phyloP scores from a whole-genome alignment of 2,797 vertebrate genomes.

The Anguilla obscura region DNA sequence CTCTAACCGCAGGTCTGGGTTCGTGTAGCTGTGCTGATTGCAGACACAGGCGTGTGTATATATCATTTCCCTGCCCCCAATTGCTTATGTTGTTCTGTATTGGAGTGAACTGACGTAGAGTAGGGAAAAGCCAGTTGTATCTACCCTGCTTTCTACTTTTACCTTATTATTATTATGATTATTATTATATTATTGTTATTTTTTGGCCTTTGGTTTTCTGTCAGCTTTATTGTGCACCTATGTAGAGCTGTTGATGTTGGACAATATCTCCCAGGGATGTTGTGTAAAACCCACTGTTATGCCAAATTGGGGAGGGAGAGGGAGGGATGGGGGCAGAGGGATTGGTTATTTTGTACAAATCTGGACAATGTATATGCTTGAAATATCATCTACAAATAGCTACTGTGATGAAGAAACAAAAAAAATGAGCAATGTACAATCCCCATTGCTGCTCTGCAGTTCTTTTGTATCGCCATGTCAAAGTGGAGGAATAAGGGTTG shows the following conservation, averaged over 20 bases:
- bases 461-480: constrained; percentile 59
- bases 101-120: constrained; percentile 23
- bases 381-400: constrained; percentile 49
- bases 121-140: constrained; percentile 24
- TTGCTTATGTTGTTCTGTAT: constrained; percentile 28
- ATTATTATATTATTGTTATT: constrained; percentile 20
- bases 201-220: constrained; percentile 34
- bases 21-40: neutral
- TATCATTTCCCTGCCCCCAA: constrained; percentile 15
- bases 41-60: neutral
- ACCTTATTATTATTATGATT: neutral
- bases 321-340: constrained; percentile 62
- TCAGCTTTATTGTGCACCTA: constrained; percentile 37
- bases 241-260: constrained; percentile 40
- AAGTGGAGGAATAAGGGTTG: constrained; percentile 62
- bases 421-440: constrained; percentile 61
- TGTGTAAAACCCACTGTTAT: constrained; percentile 63
- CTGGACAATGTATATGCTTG: constrained; percentile 70
- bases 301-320: constrained; percentile 68
- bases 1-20: neutral
- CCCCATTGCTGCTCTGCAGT: constrained; percentile 71
- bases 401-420: constrained; percentile 61
- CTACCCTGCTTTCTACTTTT: neutral
- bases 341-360: constrained; percentile 60
- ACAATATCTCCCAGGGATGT: constrained; percentile 53